Base-by-base conservation (phyloP, 2,113 vertebrate genomes). In the Bufo gargarizans region DNA sequence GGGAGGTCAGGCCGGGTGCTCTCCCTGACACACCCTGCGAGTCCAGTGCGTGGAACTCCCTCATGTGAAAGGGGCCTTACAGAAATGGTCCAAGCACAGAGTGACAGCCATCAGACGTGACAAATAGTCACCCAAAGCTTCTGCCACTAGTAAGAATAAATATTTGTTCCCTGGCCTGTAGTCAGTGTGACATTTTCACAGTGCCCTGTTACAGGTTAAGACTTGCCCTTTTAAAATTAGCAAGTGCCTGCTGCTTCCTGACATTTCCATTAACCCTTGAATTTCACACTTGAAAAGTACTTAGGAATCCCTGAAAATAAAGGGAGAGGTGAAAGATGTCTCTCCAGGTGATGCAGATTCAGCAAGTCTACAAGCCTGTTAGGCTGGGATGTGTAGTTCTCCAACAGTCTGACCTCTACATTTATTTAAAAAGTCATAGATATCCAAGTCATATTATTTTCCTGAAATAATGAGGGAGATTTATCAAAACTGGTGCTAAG, bases 131-230 rank as follows among this genome's bases (percentile, higher is more conserved):
- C 6, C 33, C 13, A 7, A 74, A 74, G 45, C 72, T 11, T 9
- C 72, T 4, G 72, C 72, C 47, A 76, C 0, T 4, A 76, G 4
- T 9, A 9, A 82, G 45, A 63, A 47, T 82, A 82, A 67, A 82
- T 49, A 82, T 82, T 65, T 65, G 43, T 47, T 63, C 19, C 43
- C 17, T 33, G 0, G 47, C 10, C 33, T 67, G 9, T 4, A 45
- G 58, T 12, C 80, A 58, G 5, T 59, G n/a, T 43, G 78, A 82
- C 7, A 19, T n/a, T 65, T 82, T 82, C 45, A 50, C 80, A 82
- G 47, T 2, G 17, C 43, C 33, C 33, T 47, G 80, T 65, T 63
- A 47, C 20, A 45, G 43, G 59, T 19, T 13, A 2, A 7, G 17
- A 65, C 9, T 16, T 47, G 33, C 43, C 43, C 80, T 82, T 65